phyloP scores from a whole-genome alignment of 2,113 vertebrate genomes.

The Ciconia stormi region DNA sequence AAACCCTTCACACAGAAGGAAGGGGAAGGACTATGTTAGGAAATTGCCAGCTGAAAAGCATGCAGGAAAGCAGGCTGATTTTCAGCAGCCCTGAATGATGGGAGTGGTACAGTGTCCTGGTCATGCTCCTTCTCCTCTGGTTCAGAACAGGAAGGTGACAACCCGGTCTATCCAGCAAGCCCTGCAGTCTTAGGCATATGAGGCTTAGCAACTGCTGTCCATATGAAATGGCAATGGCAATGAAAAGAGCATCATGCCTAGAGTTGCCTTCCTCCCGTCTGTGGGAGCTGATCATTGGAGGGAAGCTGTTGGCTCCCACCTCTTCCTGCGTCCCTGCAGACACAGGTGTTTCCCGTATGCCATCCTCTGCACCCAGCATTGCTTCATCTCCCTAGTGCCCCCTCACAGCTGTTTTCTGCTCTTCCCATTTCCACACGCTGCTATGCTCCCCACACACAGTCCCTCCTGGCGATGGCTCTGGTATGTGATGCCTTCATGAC shows the following conservation, averaged over 20 bases:
- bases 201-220: not conserved
- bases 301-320: not conserved
- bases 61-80: not conserved
- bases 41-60: not conserved
- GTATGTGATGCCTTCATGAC: accelerated
- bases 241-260: not conserved
- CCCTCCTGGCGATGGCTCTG: not conserved
- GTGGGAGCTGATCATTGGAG: not conserved
- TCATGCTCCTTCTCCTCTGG: not conserved
- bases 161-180: not conserved
- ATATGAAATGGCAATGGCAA: not conserved
- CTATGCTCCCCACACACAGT: not conserved
- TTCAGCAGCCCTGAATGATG: not conserved
- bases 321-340: not conserved
- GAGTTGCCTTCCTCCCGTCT: not conserved
- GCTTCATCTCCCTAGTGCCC: not conserved
- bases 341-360: not conserved
- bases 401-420: not conserved
- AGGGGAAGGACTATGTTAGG: not conserved
- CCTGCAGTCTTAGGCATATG: not conserved
- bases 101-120: not conserved
- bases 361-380: not conserved
- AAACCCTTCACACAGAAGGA: not conserved
- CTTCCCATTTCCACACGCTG: not conserved
- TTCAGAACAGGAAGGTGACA: not conserved